Evolutionary conservation across 2,888 invertebrate species (phyloP), one percentile per base, ranked within the genome.

Genomic region (Dicycla oo): DNA sequence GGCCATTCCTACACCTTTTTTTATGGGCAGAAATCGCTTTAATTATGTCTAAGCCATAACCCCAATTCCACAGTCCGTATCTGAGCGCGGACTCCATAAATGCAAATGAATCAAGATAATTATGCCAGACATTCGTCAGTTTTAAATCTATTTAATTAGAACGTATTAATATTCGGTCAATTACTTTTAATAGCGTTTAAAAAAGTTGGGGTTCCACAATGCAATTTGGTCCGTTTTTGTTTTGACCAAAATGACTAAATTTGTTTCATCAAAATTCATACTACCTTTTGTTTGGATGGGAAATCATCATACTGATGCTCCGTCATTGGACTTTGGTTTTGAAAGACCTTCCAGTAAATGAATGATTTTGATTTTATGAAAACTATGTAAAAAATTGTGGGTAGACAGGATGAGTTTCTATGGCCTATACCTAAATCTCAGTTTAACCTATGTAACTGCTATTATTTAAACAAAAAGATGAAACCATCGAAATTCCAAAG

Each of bases 401-500:
- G 23, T 60, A 20, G 18, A n/a, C 5, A 15, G n/a, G 4, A 11
- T 34, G 3, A 0, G 18, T 34, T 54, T 34, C 18, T 10, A 62
- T 30, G 20, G 4, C 18, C 45, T 30, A 34, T 11, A 62, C 13
- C 10, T n/a, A 13, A 3, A 47, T 47, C 20, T 61, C 5, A 51
- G 30, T 10, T 53, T 7, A 57, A 34, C 34, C 30, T 56, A 18
- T 62, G 26, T n/a, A 20, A 67, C 18, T 15, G 34, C 4, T 67
- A 20, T 43, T 51, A 51, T 51, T 54, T 49, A 58, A 40, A 49
- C 20, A 18, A 56, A 51, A 54, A 62, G 30, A 49, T 62, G 40
- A 75, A 56, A 75, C 11, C 11, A 74, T 30, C n/a, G 15, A 61
- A 51, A 73, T 13, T 11, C 43, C 58, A 72, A 75, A 34, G 60